These are phyloP conservation scores for Bujurquina vittata DNA, from an alignment of 2,113 vertebrate species.

Conservation along the genomic window DNA sequence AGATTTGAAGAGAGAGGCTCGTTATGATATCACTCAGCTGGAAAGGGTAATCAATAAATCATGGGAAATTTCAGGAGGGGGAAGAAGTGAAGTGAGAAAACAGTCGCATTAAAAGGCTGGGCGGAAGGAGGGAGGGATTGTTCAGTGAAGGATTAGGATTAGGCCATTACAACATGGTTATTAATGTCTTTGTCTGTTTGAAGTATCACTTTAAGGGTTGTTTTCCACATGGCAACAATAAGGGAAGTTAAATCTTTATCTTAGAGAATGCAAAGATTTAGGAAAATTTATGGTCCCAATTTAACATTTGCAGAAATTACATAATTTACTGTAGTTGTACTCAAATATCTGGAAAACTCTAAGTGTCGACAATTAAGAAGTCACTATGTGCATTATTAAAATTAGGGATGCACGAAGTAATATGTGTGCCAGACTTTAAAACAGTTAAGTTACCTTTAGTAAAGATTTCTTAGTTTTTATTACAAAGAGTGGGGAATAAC, in stretches of 20 bases:
- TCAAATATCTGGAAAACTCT: neutral
- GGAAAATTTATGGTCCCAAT: neutral
- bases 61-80: neutral
- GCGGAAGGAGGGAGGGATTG: constrained; percentile 34
- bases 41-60: neutral
- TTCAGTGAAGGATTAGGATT: constrained; percentile 61
- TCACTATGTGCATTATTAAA: neutral
- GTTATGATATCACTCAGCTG: neutral
- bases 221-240: constrained; percentile 3
- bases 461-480: neutral
- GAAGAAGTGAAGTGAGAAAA: neutral
- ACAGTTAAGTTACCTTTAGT: neutral
- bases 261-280: neutral
- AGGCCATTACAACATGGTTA: constrained; percentile 56
- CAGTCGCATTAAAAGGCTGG: constrained; percentile 12
- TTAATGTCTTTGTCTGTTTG: constrained; percentile 40
- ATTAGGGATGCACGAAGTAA: neutral
- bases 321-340: neutral
- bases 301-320: neutral
- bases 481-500: neutral
- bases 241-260: neutral
- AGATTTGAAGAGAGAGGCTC: neutral
- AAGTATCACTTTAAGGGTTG: constrained; percentile 27
- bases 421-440: neutral
- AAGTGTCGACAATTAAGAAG: neutral